Evolutionary conservation across 2,113 vertebrate species (phyloP).

Genomic region (Centropristis striata): DNA sequence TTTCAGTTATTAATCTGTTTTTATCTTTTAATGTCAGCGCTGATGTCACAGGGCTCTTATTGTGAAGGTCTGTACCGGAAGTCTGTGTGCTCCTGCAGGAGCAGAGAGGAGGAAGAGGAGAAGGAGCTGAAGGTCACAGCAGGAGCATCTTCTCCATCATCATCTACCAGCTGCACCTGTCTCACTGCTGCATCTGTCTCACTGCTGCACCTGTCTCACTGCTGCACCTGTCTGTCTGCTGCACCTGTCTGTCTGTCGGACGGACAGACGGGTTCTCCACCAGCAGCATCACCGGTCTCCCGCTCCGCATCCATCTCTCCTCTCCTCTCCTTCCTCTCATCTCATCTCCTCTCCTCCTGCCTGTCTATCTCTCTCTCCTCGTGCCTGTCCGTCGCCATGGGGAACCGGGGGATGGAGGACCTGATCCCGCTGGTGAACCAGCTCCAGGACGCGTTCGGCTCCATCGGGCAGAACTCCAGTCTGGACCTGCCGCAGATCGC

Average conservation of each 20-base stretch:
- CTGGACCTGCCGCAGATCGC: slow-evolving; percentile 97
- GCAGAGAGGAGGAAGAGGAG: slow-evolving; percentile 41
- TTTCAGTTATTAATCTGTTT: too few species aligned
- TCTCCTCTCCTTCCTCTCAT: background rate
- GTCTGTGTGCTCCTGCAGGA: slow-evolving; percentile 25
- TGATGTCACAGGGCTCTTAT: slow-evolving; percentile 32
- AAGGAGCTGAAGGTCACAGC: slow-evolving; percentile 73
- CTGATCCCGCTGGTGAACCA: slow-evolving; percentile 95
- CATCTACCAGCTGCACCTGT: background rate
- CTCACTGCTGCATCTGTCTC: background rate
- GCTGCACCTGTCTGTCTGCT: slow-evolving; percentile 12
- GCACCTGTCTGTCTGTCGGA: background rate
- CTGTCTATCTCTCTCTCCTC: background rate
- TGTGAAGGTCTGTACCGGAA: slow-evolving; percentile 46
- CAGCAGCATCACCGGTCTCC: background rate
- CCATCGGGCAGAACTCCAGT: slow-evolving; percentile 94
- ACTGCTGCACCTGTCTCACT: slow-evolving; percentile 23
- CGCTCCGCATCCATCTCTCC: background rate
- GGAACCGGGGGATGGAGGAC: slow-evolving; percentile 97
- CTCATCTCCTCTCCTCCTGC: too few species aligned
- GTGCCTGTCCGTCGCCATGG: slow-evolving; percentile 84
- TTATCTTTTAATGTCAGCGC: background rate
- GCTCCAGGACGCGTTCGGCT: slow-evolving; percentile 94
- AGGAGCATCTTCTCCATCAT: slow-evolving; percentile 14
- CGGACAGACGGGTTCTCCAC: background rate